Percentiles rank a stretch among this genome's conserved stretches.
Evolutionary conservation across 2,797 vertebrate genomes (phyloP).

Genomic region (Sylvilagus floridanus): DNA sequence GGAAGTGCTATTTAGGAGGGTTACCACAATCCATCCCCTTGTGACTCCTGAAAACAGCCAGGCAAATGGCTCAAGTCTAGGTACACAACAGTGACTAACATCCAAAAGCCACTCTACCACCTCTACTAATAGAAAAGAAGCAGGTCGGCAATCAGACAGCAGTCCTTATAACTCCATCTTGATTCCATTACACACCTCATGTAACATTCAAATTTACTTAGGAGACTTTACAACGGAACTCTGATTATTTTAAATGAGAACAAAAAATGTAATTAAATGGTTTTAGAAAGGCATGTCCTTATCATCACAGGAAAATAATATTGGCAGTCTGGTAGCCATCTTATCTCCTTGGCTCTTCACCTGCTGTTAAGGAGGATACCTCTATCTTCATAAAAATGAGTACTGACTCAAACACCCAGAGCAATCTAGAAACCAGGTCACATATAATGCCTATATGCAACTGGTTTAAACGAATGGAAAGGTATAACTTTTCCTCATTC

Average conservation of each 20-base stretch:
- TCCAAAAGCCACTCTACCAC: neutral
- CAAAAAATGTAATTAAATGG: conserved; percentile 44
- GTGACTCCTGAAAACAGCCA: neutral
- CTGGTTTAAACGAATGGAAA: neutral
- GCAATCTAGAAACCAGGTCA: neutral
- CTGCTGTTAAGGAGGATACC: neutral
- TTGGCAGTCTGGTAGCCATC: neutral
- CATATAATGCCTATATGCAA: neutral
- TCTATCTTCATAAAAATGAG: neutral
- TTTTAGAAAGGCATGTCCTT: neutral
- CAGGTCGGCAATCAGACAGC: neutral
- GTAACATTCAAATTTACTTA: conserved; percentile 61
- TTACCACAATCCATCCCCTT: neutral
- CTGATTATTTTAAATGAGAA: conserved; percentile 67
- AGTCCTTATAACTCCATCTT: conserved; percentile 41
- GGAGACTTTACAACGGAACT: conserved; percentile 15
- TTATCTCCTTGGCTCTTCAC: neutral
- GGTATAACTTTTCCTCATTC: neutral
- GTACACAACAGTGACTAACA: neutral
- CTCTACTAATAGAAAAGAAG: neutral
- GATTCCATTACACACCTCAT: conserved; percentile 57
- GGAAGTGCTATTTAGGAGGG: neutral
- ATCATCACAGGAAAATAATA: neutral
- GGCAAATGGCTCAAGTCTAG: neutral
- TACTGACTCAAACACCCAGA: neutral